Evolutionary conservation across 2,888 invertebrate genomes (phyloP).

Genomic region (Isoperla grammatica): DNA sequence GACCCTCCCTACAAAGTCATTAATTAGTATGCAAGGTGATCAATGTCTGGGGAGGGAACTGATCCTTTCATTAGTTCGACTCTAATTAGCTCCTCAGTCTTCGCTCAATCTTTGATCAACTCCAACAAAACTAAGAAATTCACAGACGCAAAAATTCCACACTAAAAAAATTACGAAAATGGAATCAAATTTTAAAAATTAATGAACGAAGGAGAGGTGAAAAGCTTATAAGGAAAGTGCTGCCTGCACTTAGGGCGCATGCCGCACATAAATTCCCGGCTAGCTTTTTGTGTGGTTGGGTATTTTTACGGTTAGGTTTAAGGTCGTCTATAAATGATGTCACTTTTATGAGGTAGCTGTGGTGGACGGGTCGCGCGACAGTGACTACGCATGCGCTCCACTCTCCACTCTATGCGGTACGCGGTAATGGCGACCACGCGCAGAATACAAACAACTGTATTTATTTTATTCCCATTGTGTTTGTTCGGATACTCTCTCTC

Average conservation of each 20-base stretch:
- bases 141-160: neutral
- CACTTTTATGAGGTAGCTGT: conserved; percentile 1
- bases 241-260: neutral
- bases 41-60: neutral
- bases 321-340: conserved; percentile 12
- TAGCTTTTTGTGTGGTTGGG: neutral
- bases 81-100: neutral
- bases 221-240: conserved; percentile 16
- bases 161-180: conserved; percentile 8
- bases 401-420: neutral
- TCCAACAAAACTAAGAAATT: neutral
- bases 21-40: neutral
- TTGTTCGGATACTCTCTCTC: too few species aligned
- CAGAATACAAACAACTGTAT: conserved; percentile 4
- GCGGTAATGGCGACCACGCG: neutral
- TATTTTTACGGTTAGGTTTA: conserved; percentile 4
- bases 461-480: neutral
- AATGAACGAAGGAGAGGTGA: conserved; percentile 5
- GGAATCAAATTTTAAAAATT: conserved; percentile 16
- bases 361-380: neutral
- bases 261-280: conserved; percentile 4
- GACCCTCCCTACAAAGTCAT: too few species aligned
- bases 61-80: neutral
- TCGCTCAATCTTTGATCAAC: conserved; percentile 6
- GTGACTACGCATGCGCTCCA: neutral